Evolutionary conservation across 2,113 vertebrate genomes (phyloP).

Genomic region (Chaetura pelagica): DNA sequence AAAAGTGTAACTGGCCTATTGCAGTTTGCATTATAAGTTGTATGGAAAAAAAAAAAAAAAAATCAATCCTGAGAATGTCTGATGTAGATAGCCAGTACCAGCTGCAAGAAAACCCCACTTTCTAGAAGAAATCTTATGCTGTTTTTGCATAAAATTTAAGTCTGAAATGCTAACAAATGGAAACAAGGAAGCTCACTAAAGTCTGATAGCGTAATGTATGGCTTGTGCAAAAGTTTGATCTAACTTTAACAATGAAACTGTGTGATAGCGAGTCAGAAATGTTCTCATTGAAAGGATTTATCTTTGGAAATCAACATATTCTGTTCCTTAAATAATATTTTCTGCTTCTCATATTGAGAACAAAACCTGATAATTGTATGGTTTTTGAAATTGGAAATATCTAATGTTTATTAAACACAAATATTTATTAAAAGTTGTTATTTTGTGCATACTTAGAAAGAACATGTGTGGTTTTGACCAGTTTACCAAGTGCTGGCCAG

Average conservation of each 20-base stretch:
- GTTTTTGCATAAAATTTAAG: background rate
- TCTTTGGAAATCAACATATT: background rate
- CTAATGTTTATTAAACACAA: background rate
- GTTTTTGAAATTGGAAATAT: background rate
- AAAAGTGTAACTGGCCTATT: background rate
- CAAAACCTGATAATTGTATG: background rate
- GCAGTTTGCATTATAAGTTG: background rate
- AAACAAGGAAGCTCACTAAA: background rate
- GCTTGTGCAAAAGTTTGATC: background rate
- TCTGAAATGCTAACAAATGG: background rate
- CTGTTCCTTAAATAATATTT: background rate
- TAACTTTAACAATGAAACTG: background rate
- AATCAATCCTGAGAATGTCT: background rate
- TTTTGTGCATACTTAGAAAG: background rate
- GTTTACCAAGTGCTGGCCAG: background rate
- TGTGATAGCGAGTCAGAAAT: background rate
- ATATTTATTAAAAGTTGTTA: background rate
- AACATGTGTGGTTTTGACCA: background rate
- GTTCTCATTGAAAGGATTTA: background rate
- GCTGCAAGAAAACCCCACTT: background rate
- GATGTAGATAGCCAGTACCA: background rate
- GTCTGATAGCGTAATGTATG: no score
- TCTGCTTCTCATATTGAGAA: background rate
- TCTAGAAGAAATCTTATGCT: background rate
- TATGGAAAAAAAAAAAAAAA: background rate